Evolutionary conservation across 1,140 invertebrate genomes (phyloP).

Genomic region (Brachionus manjavacas): DNA sequence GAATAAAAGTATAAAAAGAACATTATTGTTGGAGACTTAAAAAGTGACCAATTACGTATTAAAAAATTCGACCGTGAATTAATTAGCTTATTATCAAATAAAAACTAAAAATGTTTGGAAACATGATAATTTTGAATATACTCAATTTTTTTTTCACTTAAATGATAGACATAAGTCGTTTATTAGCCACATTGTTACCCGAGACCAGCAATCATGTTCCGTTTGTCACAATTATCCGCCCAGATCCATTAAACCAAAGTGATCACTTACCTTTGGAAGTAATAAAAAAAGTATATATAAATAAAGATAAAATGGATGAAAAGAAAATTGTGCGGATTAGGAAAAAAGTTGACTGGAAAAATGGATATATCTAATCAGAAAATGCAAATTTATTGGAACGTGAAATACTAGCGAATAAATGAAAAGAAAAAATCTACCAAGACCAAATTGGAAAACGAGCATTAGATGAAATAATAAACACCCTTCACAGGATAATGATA

Average conservation of each 20-base stretch:
- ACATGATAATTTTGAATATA: not conserved
- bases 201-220: too few species aligned
- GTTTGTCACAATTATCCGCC: not conserved
- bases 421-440: not conserved
- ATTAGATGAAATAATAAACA: not conserved
- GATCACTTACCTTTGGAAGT: not conserved
- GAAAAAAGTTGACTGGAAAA: not conserved
- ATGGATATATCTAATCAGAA: not conserved
- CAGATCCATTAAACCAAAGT: not conserved
- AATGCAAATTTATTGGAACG: not conserved
- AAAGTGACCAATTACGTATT: not conserved
- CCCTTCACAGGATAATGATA: not conserved
- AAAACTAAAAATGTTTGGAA: not conserved
- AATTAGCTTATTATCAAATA: not conserved
- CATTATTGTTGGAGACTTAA: not conserved
- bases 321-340: not conserved
- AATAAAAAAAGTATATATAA: not conserved
- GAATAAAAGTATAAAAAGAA: not conserved
- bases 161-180: not conserved
- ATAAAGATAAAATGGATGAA: not conserved
- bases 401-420: not conserved
- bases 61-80: not conserved
- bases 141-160: too few species aligned
- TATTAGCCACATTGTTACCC: too few species aligned
- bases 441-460: not conserved